phyloP scores from a whole-genome alignment of 2,113 vertebrate species.

The Notarius quadriscutis region DNA sequence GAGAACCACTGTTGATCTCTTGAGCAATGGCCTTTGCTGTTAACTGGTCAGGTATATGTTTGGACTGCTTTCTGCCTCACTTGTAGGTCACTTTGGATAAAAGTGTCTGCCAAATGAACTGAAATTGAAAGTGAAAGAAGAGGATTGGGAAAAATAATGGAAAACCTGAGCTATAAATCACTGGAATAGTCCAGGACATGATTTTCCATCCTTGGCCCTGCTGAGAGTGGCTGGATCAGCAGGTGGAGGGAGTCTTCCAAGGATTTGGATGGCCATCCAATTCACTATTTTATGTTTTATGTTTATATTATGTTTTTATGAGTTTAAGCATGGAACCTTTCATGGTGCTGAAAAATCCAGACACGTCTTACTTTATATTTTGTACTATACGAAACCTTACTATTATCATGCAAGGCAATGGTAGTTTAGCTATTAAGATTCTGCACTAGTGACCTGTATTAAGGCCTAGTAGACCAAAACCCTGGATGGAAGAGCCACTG shows the following conservation, averaged over 20 bases:
- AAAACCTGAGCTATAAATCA: neutral
- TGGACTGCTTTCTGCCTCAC: neutral
- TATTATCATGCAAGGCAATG: neutral
- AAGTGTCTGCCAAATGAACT: constrained; percentile 1
- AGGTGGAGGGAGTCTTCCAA: constrained; percentile 27
- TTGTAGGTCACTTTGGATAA: constrained; percentile 1
- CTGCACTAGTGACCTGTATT: neutral
- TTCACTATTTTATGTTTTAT: neutral
- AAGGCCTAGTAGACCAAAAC: neutral
- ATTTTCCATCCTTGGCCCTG: constrained; percentile 30
- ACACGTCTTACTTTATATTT: neutral
- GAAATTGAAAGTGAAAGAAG: constrained; percentile 10
- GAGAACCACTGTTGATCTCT: neutral
- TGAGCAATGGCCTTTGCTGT: constrained; percentile 1
- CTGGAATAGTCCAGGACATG: constrained; percentile 10
- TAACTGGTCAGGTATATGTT: neutral
- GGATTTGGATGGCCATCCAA: neutral
- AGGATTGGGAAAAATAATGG: neutral
- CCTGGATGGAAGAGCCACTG: neutral
- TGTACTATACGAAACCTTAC: neutral
- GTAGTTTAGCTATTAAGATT: neutral
- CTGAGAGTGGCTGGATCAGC: constrained; percentile 23
- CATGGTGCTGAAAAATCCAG: neutral
- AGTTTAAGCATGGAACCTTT: neutral
- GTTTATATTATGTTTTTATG: neutral